Conservation (phyloP, 2,113 vertebrate genomes). For the Salvelinus namaycush region DNA sequence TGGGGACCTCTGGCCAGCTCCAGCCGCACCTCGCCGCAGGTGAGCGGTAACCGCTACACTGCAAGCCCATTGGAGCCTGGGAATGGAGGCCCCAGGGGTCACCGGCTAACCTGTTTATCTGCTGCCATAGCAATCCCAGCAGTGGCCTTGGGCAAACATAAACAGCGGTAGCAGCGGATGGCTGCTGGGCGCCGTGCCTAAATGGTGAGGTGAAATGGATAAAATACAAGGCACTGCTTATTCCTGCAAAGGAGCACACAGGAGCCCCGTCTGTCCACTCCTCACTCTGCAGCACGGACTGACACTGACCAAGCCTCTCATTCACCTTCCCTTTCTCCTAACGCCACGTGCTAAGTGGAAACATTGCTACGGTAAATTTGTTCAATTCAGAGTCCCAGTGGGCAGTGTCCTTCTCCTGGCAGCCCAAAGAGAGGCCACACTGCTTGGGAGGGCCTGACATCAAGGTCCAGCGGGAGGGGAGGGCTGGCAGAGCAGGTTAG, state of each 20-base stretch:
- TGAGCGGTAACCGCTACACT: slow-evolving; percentile 33
- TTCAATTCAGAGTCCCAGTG: slow-evolving; percentile 77
- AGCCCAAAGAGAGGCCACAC: slow-evolving; percentile 67
- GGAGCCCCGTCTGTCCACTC: background rate
- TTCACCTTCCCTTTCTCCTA: slow-evolving; percentile 69
- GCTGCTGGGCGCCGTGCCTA: slow-evolving; percentile 23
- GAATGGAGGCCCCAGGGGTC: slow-evolving; percentile 45
- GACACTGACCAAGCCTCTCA: slow-evolving; percentile 57
- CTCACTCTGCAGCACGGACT: slow-evolving; percentile 7
- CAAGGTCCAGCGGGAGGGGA: slow-evolving; percentile 47
- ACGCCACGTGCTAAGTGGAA: slow-evolving; percentile 76
- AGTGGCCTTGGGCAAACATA: slow-evolving; percentile 60
- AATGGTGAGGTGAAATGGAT: slow-evolving; percentile 19
- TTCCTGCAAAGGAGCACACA: slow-evolving; percentile 33
- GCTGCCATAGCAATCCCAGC: slow-evolving; percentile 59
- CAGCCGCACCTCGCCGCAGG: slow-evolving; percentile 52
- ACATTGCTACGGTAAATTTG: slow-evolving; percentile 81
- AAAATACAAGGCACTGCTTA: slow-evolving; percentile 40
- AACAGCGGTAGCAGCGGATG: slow-evolving; percentile 40
- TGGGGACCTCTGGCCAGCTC: slow-evolving; percentile 55
- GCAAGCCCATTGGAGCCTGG: slow-evolving; percentile 46
- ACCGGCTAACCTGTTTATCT: slow-evolving; percentile 59
- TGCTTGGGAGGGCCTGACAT: slow-evolving; percentile 72
- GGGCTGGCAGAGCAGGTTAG: background rate
- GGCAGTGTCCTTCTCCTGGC: slow-evolving; percentile 69